phyloP scores from a whole-genome alignment of 2,797 vertebrate genomes.

The Fratercula arctica region DNA sequence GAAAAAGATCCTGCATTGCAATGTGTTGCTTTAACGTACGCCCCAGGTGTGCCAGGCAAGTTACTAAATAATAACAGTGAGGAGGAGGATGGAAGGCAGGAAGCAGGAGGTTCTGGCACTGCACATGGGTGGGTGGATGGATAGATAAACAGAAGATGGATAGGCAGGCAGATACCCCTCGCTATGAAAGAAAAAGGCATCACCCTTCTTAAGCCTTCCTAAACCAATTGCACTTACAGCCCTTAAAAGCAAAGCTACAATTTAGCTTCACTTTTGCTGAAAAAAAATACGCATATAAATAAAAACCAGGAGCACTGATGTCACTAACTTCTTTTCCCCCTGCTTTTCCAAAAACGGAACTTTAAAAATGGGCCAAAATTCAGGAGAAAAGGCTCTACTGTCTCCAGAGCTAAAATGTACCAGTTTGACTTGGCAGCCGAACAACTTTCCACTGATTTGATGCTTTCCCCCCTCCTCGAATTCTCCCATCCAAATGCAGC shows the following conservation, averaged over 20 bases:
- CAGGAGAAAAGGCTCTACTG: slow-evolving; percentile 73
- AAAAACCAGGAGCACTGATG: slow-evolving; percentile 49
- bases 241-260: background rate
- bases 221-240: background rate
- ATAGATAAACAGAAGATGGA: background rate
- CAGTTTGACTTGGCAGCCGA: slow-evolving; percentile 81
- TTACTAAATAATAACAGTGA: background rate
- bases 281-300: slow-evolving; percentile 16
- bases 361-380: slow-evolving; percentile 45
- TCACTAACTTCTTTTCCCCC: slow-evolving; percentile 42
- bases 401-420: slow-evolving; percentile 80
- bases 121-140: background rate
- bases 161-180: background rate
- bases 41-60: background rate
- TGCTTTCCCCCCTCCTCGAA: slow-evolving; percentile 70
- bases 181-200: background rate
- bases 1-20: background rate
- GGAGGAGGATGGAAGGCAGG: background rate
- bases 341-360: slow-evolving; percentile 43
- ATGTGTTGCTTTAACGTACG: background rate
- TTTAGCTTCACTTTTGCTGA: background rate
- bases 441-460: slow-evolving; percentile 81
- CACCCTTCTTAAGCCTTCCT: background rate
- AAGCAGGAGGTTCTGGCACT: background rate
- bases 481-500: slow-evolving; percentile 74